Percentiles rank a stretch among this genome's conserved stretches.
phyloP scores from a whole-genome alignment of 2,888 invertebrate species.

The Erebia ligea region DNA sequence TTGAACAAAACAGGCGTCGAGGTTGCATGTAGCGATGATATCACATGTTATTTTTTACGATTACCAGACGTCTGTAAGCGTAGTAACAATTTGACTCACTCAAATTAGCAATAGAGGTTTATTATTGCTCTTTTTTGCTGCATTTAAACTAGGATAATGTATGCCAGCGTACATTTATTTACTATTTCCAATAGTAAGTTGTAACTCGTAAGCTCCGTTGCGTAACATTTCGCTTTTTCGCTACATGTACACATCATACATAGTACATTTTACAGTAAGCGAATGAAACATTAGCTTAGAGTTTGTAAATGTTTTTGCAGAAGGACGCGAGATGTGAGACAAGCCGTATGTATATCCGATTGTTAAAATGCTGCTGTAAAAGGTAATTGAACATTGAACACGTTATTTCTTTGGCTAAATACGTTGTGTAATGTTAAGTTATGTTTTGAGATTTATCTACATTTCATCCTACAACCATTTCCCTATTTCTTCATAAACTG shows the following conservation, averaged over 20 bases:
- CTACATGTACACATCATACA: background rate
- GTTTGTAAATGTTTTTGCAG: background rate
- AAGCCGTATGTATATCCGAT: background rate
- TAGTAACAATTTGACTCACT: slow-evolving; percentile 3
- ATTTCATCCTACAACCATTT: too few relatives aligned
- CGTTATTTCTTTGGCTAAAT: background rate
- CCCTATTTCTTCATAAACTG: too few relatives aligned
- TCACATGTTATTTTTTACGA: slow-evolving; percentile 27
- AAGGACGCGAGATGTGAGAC: background rate
- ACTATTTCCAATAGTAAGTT: slow-evolving; percentile 8
- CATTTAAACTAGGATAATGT: slow-evolving; percentile 16
- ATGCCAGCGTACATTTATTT: slow-evolving; percentile 12
- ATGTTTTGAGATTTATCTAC: too few relatives aligned
- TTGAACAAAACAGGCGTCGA: slow-evolving; percentile 21
- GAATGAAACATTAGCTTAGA: slow-evolving; percentile 1
- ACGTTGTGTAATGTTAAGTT: too few relatives aligned
- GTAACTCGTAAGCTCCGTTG: slow-evolving; percentile 2
- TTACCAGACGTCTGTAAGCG: slow-evolving; percentile 1
- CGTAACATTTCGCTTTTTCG: slow-evolving; percentile 11
- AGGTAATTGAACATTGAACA: background rate
- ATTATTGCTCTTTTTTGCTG: slow-evolving; percentile 19
- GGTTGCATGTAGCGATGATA: slow-evolving; percentile 20
- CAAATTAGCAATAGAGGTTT: slow-evolving; percentile 20
- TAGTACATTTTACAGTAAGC: background rate
- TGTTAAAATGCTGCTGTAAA: background rate